Base-by-base conservation (phyloP, 1,140 invertebrate species). In the Drosophila bocki region DNA sequence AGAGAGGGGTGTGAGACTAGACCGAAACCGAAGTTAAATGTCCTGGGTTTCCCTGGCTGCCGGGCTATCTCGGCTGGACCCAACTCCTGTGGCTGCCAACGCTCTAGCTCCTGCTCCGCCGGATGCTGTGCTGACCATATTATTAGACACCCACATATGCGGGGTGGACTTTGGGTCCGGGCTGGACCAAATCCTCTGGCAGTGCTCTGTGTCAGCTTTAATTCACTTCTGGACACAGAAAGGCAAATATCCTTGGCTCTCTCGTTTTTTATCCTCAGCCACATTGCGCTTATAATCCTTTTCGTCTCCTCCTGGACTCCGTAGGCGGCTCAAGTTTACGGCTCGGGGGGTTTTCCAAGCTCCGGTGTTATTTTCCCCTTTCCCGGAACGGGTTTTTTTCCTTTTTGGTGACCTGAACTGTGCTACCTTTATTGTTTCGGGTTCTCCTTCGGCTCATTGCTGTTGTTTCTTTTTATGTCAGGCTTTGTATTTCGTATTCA, bases 201-300 rank as follows among this genome's bases (percentile, higher is more conserved):
- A 33, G 37, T 39, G 37, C 26, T 58, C 54, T 47, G 39, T 56
- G 75, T 77, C 64, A 77, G 56, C 75, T 78, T 78, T 78, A 78
- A 79, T 79, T 79, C 70, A 74, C 61, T 79, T 74, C 67, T 74
- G 58, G 48, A 74, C 33, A 48, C 41, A 51, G 71, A 60, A 56
- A 74, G 33, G 48, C 68, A 74, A 65, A 64, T 68, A 67, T 75
- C 70, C 48, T 76, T 64, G 32, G 15, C 67, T 53, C 17, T 32
- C 39, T 44, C 47, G 56, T 75, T 63, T 64, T 82, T 65, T 82
- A 57, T 75, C 41, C 51, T 48, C 62, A 58, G 62, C 63, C 64
- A 72, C 69, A 63, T 67, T 33, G 63, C 75, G 75, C 65, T 82
- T 79, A 82, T 86, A 87, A 87, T 87, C 75, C 79, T 78, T 86